Evolutionary conservation across 2,113 vertebrate genomes (phyloP), one percentile per base, ranked within the genome.

Genomic region (Psilopsiagon aurifrons): DNA sequence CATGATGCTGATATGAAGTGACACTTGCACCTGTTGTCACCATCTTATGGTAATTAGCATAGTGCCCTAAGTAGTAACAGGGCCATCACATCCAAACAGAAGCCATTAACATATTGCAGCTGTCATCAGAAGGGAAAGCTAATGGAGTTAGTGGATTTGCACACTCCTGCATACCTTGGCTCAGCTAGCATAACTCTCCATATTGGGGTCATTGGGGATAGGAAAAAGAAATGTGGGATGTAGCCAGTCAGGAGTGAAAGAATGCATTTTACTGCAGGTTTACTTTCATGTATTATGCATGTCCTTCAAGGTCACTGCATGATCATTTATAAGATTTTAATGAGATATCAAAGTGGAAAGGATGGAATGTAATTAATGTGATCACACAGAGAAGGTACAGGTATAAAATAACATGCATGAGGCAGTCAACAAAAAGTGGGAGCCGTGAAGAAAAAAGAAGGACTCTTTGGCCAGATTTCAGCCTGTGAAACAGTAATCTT

Each of bases 281-380:
- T 98, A 98, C 98, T 98, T 98, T 98, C 98, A 98, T 98, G 98
- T 98, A 98, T 98, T 98, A 98, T 98, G 98, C 98, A 98, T 98
- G 93, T 96, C 93, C 97, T 98, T 98, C 98, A 98, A 98, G 98
- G 98, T 98, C 98, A 98, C 97, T 93, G 98, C 98, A 90, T 98
- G 98, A 98, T 98, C 98, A 98, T 98, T 98, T 98, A 98, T 98
- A 98, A 98, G 98, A 98, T 98, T 98, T 98, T 98, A 98, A 98
- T 98, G 98, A 98, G 98, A 98, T 98, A 98, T 98, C 98, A 98
- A 98, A 98, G 98, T 94, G 77, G 97, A 98, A 98, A 98, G 98
- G 98, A 98, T 96, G 85, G 97, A 97, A 98, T 98, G 95, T 98
- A 98, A 98, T 98, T 98, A 98, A 98, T 98, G 97, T 97, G 96